Base-by-base conservation (phyloP, 2,888 invertebrate genomes). In the Polyploca ridens region DNA sequence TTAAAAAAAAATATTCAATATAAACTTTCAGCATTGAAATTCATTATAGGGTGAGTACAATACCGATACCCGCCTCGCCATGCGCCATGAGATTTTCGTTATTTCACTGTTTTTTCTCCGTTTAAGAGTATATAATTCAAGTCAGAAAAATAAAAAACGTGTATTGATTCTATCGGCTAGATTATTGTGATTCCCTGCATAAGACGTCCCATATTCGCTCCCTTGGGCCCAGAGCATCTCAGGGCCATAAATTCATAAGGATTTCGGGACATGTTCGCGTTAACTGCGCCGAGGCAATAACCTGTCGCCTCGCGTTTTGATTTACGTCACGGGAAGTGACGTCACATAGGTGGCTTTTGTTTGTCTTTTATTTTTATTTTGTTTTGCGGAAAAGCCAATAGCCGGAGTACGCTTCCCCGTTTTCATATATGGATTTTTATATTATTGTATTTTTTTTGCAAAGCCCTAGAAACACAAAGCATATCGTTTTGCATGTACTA, bases 211-310 rank as follows among this genome's bases (percentile, higher is more conserved):
- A 41, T 13, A 19, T 19, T 54, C 10, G 10, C 54, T 19, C 54
- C 54, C 10, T 16, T 10, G 16, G 49, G 16, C 54, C 19, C 54
- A 54, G 19, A 46, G 54, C 19, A 41, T 41, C 16, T 7, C 5
- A 10, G 67, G 67, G 76, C 76, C 63, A 85, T 85, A 86, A 85
- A 86, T 85, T 83, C 76, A 73, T 78, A 71, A 71, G 79, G 81
- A 81, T 83, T 82, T 81, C 72, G 72, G 79, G 77, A 67, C 76
- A 76, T 74, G 73, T 74, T 76, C 77, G 76, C 79, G 83, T 78
- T 86, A 85, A 86, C 82, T 82, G 84, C 79, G 78, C 72, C 64
- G 72, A 75, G 77, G 85, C 85, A 81, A 85, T 86, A 86, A 86
- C 82, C 79, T 84, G 84, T 83, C 82, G 69, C 67, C 76, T 75